Evolutionary conservation across 2,113 vertebrate species (phyloP).

Genomic region (Cryptomyrus ogoouensis): DNA sequence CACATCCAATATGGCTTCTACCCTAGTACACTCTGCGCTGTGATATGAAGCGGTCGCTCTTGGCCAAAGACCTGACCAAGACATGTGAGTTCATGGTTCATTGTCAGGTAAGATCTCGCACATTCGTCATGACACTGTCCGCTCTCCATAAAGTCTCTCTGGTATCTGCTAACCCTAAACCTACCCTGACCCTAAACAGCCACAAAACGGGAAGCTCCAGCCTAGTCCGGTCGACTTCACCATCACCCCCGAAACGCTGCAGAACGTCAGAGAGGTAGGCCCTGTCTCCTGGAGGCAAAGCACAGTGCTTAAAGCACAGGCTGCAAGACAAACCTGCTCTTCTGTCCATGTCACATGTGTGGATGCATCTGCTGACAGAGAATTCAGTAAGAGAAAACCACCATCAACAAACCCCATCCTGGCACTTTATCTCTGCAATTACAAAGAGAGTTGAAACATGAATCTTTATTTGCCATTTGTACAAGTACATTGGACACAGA

Average conservation of each 20-base stretch:
- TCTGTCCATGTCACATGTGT: not conserved
- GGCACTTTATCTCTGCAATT: not conserved
- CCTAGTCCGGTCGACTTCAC: constrained; percentile 85
- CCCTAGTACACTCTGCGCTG: constrained; percentile 85
- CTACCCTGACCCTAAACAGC: constrained; percentile 53
- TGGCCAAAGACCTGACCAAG: constrained; percentile 91
- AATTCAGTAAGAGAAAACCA: not conserved
- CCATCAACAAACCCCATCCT: not conserved
- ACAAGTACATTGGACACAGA: not conserved
- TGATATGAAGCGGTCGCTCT: constrained; percentile 83
- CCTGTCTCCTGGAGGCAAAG: not conserved
- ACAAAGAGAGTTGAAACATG: not conserved
- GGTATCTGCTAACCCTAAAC: not conserved
- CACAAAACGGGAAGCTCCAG: constrained; percentile 76
- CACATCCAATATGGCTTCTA: not conserved
- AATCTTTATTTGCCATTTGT: not conserved
- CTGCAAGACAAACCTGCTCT: not conserved
- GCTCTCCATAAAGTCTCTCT: not conserved
- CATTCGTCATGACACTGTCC: not conserved
- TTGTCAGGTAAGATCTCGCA: constrained; percentile 64
- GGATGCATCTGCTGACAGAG: not conserved
- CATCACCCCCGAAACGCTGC: constrained; percentile 87
- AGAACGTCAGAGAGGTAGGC: constrained; percentile 82
- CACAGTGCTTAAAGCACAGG: not conserved
- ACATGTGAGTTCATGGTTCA: constrained; percentile 94